A percentile compares a stretch with the other conserved stretches of the same genome.
These are phyloP conservation scores for Phrynocephalus guinanensis DNA, from an alignment of 2,797 vertebrate genomes.

Conservation along the genomic window DNA sequence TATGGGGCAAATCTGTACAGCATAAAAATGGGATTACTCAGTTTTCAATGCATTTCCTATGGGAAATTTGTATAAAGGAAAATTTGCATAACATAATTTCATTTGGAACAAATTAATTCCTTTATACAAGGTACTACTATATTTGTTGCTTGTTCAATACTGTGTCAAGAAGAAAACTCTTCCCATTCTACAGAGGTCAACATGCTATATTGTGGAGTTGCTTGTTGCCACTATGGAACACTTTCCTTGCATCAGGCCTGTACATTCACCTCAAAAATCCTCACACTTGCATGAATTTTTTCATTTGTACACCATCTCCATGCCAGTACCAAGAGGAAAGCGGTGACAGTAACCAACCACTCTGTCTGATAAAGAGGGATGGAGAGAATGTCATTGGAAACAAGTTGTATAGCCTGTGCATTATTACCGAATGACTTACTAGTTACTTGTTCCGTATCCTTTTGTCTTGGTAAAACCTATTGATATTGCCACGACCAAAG, in stretches of 20 bases:
- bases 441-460: slow-evolving; percentile 96
- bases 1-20: too few species aligned
- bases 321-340: neutral
- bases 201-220: neutral
- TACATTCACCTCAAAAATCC: neutral
- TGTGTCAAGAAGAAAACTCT: neutral
- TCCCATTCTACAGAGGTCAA: neutral
- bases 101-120: too few species aligned
- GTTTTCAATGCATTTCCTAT: too few species aligned
- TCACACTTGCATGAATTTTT: neutral
- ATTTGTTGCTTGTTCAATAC: neutral
- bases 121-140: too few species aligned
- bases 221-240: neutral
- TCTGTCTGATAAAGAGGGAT: neutral
- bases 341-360: neutral
- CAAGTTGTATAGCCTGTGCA: slow-evolving; percentile 50
- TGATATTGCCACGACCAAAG: slow-evolving; percentile 97
- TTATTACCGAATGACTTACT: slow-evolving; percentile 87
- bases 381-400: slow-evolving; percentile 40
- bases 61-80: too few species aligned
- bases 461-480: slow-evolving; percentile 99
- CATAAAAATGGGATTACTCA: too few species aligned
- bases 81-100: too few species aligned
- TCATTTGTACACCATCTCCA: neutral
- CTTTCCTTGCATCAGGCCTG: neutral